These are phyloP conservation scores for Oryzias celebensis DNA, from an alignment of 2,113 vertebrate genomes.

Conservation along the genomic window DNA sequence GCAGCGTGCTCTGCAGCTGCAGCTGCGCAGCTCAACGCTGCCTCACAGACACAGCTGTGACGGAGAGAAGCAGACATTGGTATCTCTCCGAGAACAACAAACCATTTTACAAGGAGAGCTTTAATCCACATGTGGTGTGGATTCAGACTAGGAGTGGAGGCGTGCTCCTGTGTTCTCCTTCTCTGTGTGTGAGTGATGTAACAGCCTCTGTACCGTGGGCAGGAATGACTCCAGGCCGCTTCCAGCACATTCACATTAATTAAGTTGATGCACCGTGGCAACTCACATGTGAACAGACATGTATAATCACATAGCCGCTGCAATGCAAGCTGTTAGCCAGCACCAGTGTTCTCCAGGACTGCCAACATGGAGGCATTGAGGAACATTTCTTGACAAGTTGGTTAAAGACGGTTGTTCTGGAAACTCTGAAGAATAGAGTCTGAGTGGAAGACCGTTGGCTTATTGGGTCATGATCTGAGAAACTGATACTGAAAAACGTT, in stretches of 20 bases:
- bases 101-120: conserved; percentile 4
- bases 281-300: conserved; percentile 62
- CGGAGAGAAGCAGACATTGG: background rate
- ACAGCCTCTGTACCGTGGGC: conserved; percentile 56
- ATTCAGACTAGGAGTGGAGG: conserved; percentile 10
- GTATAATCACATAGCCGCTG: conserved; percentile 51
- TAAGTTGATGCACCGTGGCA: conserved; percentile 68
- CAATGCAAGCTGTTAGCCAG: conserved; percentile 55
- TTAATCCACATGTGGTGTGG: conserved; percentile 6
- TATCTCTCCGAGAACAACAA: background rate
- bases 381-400: background rate
- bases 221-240: conserved; percentile 62
- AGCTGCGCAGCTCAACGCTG: conserved; percentile 14
- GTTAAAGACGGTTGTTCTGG: too few species aligned
- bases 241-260: conserved; percentile 64
- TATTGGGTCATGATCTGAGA: too few species aligned
- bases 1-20: conserved; percentile 39
- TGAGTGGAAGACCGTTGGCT: too few species aligned
- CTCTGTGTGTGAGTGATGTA: conserved; percentile 49
- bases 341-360: conserved; percentile 5
- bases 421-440: too few species aligned
- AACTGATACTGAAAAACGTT: too few species aligned
- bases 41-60: conserved; percentile 2
- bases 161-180: conserved; percentile 12
- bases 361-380: background rate